phyloP scores from a whole-genome alignment of 30 jellyfish, hydroid and myxozoan genomes.

The Aurelia sp. region DNA sequence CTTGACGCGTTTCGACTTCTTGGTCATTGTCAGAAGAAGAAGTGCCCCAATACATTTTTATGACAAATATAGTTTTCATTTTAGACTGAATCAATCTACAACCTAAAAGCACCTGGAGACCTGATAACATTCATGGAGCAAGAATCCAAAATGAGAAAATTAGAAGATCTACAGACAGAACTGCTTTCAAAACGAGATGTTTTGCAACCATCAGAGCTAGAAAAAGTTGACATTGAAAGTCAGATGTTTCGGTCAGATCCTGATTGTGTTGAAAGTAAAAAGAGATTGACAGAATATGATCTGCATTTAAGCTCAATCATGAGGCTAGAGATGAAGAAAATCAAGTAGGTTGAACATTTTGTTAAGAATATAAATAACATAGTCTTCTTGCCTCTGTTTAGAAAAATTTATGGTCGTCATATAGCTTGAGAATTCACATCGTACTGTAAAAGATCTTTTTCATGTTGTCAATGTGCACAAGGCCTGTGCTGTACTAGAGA shows the following conservation, averaged over 20 bases:
- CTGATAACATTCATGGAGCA: conserved; percentile 86
- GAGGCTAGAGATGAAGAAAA: conserved; percentile 68
- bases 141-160: conserved; percentile 71
- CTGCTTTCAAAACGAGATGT: conserved; percentile 69
- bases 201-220: conserved; percentile 85
- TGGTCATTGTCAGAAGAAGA: too few species aligned
- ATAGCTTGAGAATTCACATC: too few species aligned
- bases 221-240: conserved; percentile 82
- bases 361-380: not conserved
- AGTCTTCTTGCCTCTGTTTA: too few species aligned
- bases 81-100: conserved; percentile 85
- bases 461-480: too few species aligned
- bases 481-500: too few species aligned
- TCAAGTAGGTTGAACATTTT: conserved; percentile 58
- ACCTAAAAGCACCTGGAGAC: conserved; percentile 88
- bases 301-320: conserved; percentile 88
- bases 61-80: not conserved
- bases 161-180: conserved; percentile 83
- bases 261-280: conserved; percentile 82
- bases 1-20: too few species aligned
- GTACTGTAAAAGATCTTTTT: too few species aligned
- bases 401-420: too few species aligned
- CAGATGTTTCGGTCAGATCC: conserved; percentile 78
- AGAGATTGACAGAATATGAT: conserved; percentile 87
- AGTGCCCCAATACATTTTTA: too few species aligned